Base-by-base conservation (phyloP, 2,888 invertebrate species). In the Coecobrya sp. region DNA sequence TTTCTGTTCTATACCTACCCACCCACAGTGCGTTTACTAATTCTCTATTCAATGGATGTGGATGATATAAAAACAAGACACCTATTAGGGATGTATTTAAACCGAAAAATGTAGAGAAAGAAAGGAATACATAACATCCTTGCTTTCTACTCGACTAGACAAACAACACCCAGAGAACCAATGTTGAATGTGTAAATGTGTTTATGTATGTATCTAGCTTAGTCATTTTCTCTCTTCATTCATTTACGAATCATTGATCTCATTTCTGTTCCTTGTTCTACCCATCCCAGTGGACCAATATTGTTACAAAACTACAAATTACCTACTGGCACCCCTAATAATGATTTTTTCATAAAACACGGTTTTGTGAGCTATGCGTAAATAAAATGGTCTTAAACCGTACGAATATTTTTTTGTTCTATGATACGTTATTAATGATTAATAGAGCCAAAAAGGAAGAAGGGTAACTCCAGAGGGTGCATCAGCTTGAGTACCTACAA, bases 401-500 rank as follows among this genome's bases (percentile, higher is more conserved):
- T 22, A 70, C 16, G 36, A 70, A 36, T 16, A 19, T n/a, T 36
- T 19, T 70, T 70, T 70, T 27, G 42, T 36, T 42, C 36, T 70
- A 25, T n/a, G 70, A 70, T 36, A 55, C 55, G 36, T 4, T 30
- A 30, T 30, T 16, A 30, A 27, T 84, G 42, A 65, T 52, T 22
- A 42, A 65, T 11, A 70, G 19, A 70, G 8, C 70, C n/a, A 8
- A 25, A 25, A 65, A 65, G 22, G 62, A 42, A 88, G 30, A 30
- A 79, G 62, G 79, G 79, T 55, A 62, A 65, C 88, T 88, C 88
- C 5, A 30, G 81, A 88, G 88, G 88, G 88, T 88, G 81, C 88
- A 88, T 88, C 88, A 81, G 16, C n/a, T 45, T 16, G n/a, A n/a
- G 30, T 36, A 82, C 36, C 55, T 82, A 59, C 59, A 55, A 25